Base-by-base conservation (phyloP, 1,140 invertebrate genomes). In the Anastrepha obliqua region DNA sequence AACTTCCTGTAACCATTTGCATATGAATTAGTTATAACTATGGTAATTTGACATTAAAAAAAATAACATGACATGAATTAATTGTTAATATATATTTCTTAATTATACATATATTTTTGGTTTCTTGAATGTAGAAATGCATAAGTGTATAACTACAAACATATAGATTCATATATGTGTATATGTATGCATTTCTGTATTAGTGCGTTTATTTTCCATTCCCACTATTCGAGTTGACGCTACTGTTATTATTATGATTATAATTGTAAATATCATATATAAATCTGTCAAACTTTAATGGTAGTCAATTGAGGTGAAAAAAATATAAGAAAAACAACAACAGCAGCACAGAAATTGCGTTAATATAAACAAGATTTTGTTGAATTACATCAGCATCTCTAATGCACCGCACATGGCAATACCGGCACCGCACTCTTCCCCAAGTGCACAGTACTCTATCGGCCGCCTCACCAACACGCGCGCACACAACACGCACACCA, bases 261-360 rank as follows among this genome's bases (percentile, higher is more conserved):
- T 81, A 58, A 81, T 81, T 81, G 74, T 81, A n/a, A 81, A 81
- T 81, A 81, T 29, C 29, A 29, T 29, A 29, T 55, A 55, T 81
- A 81, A 81, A 81, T 81, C 74, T 55, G 74, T 55, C 47, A 81
- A 81, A 81, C 74, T 42, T 81, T n/a, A 81, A 81, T 81, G 74
- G n/a, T n/a, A 55, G 44, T 81, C 47, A 81, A 81, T 81, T 81
- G 74, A 81, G 74, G 74, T 29, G 74, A 81, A 51, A 81, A 17
- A 17, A 55, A 81, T 29, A 81, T n/a, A 20, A 81, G 47, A 81
- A 55, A 81, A 17, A 55, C 74, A 55, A 81, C 74, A 81, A 81
- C 39, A 17, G 1, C 5, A 74, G 11, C 29, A 67, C 29, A 29
- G 0, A n/a, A 42, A 67, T 8, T 44, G 74, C 74, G 29, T 81